These are phyloP conservation scores for Lutjanus argentimaculatus DNA, from an alignment of 2,797 vertebrate genomes.

Conservation along the genomic window DNA sequence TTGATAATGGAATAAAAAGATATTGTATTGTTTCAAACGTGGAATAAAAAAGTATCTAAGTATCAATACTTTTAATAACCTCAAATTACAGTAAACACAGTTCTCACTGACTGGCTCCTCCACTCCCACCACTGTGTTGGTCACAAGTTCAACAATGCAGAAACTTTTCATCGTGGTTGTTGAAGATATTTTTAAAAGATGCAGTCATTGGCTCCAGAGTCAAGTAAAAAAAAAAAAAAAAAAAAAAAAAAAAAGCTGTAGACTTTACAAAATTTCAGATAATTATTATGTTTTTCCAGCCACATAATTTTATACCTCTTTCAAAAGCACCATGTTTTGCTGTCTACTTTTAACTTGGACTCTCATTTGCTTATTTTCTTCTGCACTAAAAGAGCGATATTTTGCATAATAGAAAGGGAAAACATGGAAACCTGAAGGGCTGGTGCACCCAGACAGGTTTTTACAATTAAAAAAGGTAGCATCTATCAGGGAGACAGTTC, in stretches of 20 bases:
- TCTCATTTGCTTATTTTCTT: not conserved
- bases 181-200: not conserved
- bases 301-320: not conserved
- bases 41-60: too few species aligned
- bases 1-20: too few species aligned
- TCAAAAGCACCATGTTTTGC: not conserved
- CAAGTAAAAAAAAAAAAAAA: not conserved
- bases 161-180: not conserved
- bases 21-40: too few species aligned
- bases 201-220: not conserved
- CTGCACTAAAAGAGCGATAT: too few species aligned
- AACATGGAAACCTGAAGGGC: not conserved
- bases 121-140: not conserved
- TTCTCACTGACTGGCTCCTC: not conserved
- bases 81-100: not conserved
- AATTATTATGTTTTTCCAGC: not conserved
- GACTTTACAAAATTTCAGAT: not conserved
- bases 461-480: too few species aligned
- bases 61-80: too few species aligned
- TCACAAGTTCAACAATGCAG: not conserved
- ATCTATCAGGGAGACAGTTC: not conserved
- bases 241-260: not conserved
- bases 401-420: not conserved
- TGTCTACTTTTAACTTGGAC: not conserved
- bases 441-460: not conserved